Conservation (phyloP, 1,140 invertebrate genomes). For the Hormaphis cornu region DNA sequence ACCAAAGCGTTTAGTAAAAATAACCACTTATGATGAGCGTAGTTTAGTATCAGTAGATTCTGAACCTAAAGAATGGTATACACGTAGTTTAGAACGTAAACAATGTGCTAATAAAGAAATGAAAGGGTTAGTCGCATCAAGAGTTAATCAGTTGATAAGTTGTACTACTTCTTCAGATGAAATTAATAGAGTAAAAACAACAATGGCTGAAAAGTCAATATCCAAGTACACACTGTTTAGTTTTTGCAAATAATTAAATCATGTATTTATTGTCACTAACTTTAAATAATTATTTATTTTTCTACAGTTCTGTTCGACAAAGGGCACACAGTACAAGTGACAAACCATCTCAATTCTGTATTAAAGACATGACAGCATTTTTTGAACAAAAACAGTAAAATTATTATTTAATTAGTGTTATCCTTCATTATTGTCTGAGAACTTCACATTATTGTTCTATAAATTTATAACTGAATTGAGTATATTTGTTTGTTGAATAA, state of each 20-base stretch:
- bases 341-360: constrained; percentile 55
- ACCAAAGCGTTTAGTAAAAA: constrained; percentile 9
- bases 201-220: neutral
- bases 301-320: constrained; percentile 33
- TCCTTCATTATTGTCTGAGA: no score
- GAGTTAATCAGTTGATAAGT: constrained; percentile 19
- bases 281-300: constrained; percentile 2
- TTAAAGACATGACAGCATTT: constrained; percentile 66
- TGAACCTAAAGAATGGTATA: constrained; percentile 16
- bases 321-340: constrained; percentile 35
- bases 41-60: neutral
- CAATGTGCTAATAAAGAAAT: neutral
- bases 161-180: neutral
- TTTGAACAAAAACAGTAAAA: constrained; percentile 49
- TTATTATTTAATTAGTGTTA: no score
- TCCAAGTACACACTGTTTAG: neutral
- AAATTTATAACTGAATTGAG: no score
- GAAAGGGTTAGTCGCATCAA: constrained; percentile 4
- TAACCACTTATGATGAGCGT: constrained; percentile 12
- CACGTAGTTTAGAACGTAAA: constrained; percentile 24
- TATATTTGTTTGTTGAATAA: no score
- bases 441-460: no score
- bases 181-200: constrained; percentile 35
- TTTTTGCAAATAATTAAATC: neutral
- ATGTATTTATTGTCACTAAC: neutral